Evolutionary conservation across 2,113 vertebrate genomes (phyloP).

Genomic region (Verasper variegatus): DNA sequence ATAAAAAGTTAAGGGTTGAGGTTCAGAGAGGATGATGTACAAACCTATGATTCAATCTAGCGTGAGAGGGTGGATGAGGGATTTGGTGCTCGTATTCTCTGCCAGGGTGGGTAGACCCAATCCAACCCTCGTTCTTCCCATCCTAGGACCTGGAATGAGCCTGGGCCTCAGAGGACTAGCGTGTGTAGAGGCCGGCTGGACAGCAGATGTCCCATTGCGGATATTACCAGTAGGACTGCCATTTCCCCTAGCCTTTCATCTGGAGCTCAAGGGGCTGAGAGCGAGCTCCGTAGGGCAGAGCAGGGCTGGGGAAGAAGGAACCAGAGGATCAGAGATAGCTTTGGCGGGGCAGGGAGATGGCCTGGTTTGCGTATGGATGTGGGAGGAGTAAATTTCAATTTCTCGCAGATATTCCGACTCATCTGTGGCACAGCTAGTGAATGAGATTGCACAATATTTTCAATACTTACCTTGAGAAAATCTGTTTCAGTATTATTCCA

Average conservation of each 20-base stretch:
- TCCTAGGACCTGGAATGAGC: constrained; percentile 47
- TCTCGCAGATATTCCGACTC: constrained; percentile 41
- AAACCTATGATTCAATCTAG: constrained; percentile 53
- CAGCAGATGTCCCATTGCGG: constrained; percentile 76
- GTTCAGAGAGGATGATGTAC: constrained; percentile 16
- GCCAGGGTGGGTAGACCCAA: constrained; percentile 41
- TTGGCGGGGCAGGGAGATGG: constrained; percentile 51
- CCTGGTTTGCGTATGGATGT: constrained; percentile 56
- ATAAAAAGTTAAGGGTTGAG: constrained; percentile 1
- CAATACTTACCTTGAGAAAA: constrained; percentile 2
- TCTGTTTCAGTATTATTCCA: not conserved
- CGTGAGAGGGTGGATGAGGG: constrained; percentile 52
- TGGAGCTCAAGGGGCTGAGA: constrained; percentile 64
- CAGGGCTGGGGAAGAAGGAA: constrained; percentile 54
- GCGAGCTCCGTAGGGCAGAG: constrained; percentile 52
- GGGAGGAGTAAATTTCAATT: constrained; percentile 35
- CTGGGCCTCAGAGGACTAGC: constrained; percentile 48
- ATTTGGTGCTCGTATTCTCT: constrained; percentile 54
- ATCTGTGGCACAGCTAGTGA: constrained; percentile 21
- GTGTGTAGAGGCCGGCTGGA: constrained; percentile 65
- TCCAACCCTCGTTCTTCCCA: constrained; percentile 41
- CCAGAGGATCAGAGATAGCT: constrained; percentile 60
- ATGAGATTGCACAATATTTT: constrained; percentile 14
- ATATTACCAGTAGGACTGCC: constrained; percentile 75
- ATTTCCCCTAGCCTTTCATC: constrained; percentile 79